Evolutionary conservation across 2,113 vertebrate genomes (phyloP).

Genomic region (Apteryx mantelli): DNA sequence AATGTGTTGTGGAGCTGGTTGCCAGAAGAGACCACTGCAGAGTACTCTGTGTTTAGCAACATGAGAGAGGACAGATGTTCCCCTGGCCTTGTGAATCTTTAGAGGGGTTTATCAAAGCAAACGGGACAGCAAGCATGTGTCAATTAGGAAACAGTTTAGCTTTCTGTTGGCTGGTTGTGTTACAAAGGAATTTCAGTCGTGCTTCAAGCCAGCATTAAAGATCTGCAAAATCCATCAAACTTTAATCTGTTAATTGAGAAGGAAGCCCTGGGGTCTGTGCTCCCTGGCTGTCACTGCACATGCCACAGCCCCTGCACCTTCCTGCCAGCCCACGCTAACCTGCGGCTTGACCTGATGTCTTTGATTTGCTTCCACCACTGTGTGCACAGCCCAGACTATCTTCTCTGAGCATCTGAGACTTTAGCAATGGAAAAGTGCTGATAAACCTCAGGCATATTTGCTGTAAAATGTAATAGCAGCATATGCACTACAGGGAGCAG

Average conservation of each 20-base stretch:
- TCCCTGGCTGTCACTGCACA: not conserved
- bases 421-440: not conserved
- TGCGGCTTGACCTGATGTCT: not conserved
- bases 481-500: not conserved
- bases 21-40: not conserved
- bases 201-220: not conserved
- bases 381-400: not conserved
- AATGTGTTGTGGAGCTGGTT: not conserved
- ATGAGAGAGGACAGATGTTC: not conserved
- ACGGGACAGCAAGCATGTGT: not conserved
- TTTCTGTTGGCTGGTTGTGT: not conserved
- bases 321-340: not conserved
- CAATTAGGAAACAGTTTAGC: not conserved
- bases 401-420: not conserved
- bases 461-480: not conserved
- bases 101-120: not conserved
- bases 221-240: not conserved
- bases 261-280: not conserved
- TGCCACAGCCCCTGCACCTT: not conserved
- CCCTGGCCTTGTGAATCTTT: not conserved
- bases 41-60: accelerated
- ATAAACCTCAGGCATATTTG: not conserved
- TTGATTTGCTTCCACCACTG: not conserved
- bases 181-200: not conserved
- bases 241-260: not conserved